Conservation (phyloP, 2,888 invertebrate species). For the Steinernema hermaphroditum region DNA sequence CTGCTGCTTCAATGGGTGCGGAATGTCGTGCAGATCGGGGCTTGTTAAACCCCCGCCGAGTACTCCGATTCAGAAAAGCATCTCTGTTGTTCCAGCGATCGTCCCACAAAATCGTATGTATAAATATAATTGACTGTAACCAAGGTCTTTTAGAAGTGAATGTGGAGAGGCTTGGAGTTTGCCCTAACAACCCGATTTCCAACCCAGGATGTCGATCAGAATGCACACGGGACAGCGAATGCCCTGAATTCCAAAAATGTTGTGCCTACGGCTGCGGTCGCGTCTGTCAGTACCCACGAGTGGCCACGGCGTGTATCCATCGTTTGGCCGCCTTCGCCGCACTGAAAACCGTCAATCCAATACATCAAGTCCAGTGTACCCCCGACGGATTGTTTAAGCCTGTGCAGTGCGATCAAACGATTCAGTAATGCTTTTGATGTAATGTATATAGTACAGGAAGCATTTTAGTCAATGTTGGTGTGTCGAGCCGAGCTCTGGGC, state of each 20-base stretch:
- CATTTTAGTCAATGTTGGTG: slow-evolving; percentile 43
- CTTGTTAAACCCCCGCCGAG: neutral
- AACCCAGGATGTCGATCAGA: slow-evolving; percentile 49
- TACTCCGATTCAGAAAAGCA: neutral
- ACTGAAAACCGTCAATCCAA: slow-evolving; percentile 24
- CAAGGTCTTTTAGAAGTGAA: slow-evolving; percentile 8
- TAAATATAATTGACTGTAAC: no score
- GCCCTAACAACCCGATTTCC: slow-evolving; percentile 41
- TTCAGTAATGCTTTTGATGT: neutral
- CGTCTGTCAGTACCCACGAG: slow-evolving; percentile 41
- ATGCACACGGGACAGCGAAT: slow-evolving; percentile 47
- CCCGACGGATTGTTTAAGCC: slow-evolving; percentile 50
- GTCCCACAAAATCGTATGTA: slow-evolving; percentile 22
- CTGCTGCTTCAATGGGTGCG: slow-evolving; percentile 62
- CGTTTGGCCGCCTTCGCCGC: slow-evolving; percentile 34
- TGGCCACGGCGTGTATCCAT: slow-evolving; percentile 44
- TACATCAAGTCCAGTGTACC: slow-evolving; percentile 54
- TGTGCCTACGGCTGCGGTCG: slow-evolving; percentile 53
- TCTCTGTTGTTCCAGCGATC: neutral
- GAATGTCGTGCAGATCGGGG: slow-evolving; percentile 46
- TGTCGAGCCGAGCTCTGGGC: slow-evolving; percentile 35
- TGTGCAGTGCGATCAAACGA: slow-evolving; percentile 51
- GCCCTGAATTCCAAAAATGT: slow-evolving; percentile 47
- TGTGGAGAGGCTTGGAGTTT: slow-evolving; percentile 36
- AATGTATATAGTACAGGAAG: neutral